phyloP scores from a whole-genome alignment of 1,140 invertebrate genomes.

The Zaprionus camerounensis region DNA sequence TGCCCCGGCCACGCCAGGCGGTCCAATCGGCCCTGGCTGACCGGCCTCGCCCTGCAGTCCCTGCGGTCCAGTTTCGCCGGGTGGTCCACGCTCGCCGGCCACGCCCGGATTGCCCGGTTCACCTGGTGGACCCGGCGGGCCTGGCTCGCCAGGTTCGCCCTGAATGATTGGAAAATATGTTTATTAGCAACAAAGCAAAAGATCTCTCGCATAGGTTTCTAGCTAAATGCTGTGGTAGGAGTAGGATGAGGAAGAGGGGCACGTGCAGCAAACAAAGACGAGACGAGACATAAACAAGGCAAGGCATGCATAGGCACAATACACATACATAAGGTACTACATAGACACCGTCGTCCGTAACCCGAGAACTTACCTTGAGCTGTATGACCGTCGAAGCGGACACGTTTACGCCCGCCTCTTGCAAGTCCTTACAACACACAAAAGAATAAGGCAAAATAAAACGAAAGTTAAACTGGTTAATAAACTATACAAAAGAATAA shows the following conservation, averaged over 20 bases:
- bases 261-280: slow-evolving; percentile 45
- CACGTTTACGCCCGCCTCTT: slow-evolving; percentile 94
- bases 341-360: background rate
- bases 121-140: slow-evolving; percentile 93
- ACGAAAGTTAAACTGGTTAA: slow-evolving; percentile 55
- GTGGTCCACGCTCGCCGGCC: slow-evolving; percentile 91
- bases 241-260: background rate
- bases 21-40: slow-evolving; percentile 88
- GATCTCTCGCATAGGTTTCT: slow-evolving; percentile 31
- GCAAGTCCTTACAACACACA: slow-evolving; percentile 89
- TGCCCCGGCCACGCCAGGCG: slow-evolving; percentile 89
- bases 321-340: slow-evolving; percentile 2
- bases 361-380: slow-evolving; percentile 91
- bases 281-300: slow-evolving; percentile 21
- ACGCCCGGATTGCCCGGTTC: slow-evolving; percentile 91
- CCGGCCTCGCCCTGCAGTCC: slow-evolving; percentile 85
- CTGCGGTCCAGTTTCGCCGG: slow-evolving; percentile 85
- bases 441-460: slow-evolving; percentile 43
- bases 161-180: slow-evolving; percentile 82
- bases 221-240: slow-evolving; percentile 18
- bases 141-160: slow-evolving; percentile 96
- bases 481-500: slow-evolving; percentile 30
- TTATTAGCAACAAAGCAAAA: slow-evolving; percentile 51
- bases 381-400: slow-evolving; percentile 94
- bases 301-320: slow-evolving; percentile 7